Conservation (phyloP, 2,888 invertebrate species). For the Synanthedon myopaeformis region DNA sequence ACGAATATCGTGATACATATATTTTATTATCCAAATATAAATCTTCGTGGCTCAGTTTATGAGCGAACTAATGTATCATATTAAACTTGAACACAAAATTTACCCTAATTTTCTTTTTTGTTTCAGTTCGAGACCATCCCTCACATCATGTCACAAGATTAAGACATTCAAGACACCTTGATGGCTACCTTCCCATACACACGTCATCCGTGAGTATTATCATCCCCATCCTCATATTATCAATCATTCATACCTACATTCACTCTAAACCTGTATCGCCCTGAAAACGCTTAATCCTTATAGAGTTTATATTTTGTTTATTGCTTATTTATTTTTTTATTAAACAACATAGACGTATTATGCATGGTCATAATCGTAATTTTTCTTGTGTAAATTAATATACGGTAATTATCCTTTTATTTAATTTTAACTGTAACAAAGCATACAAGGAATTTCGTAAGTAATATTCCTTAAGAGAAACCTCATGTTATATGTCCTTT, state of each 20-base stretch:
- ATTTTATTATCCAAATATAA: too few species aligned
- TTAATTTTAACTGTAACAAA: background rate
- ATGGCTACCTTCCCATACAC: conserved; percentile 41
- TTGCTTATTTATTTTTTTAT: conserved; percentile 38
- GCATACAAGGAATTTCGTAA: conserved; percentile 4
- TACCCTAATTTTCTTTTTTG: background rate
- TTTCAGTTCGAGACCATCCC: conserved; percentile 48
- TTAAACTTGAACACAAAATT: too few species aligned
- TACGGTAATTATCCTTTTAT: background rate
- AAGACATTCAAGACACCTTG: conserved; percentile 53
- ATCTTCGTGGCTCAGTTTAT: too few species aligned
- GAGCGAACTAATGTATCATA: too few species aligned
- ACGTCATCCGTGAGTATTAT: conserved; percentile 48
- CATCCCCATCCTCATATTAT: background rate
- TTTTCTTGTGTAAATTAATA: conserved; percentile 7
- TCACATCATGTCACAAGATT: conserved; percentile 56
- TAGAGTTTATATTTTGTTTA: conserved; percentile 50
- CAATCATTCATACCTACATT: conserved; percentile 8
- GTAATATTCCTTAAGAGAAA: conserved; percentile 2
- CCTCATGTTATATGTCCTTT: background rate
- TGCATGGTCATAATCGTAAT: conserved; percentile 24
- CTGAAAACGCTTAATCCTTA: conserved; percentile 45
- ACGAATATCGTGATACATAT: too few species aligned
- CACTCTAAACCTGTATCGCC: conserved; percentile 17
- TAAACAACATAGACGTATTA: conserved; percentile 22